Percentiles rank a stretch among this genome's conserved stretches.
Conservation (phyloP, 2,888 invertebrate species). For the Laothoe populi region DNA sequence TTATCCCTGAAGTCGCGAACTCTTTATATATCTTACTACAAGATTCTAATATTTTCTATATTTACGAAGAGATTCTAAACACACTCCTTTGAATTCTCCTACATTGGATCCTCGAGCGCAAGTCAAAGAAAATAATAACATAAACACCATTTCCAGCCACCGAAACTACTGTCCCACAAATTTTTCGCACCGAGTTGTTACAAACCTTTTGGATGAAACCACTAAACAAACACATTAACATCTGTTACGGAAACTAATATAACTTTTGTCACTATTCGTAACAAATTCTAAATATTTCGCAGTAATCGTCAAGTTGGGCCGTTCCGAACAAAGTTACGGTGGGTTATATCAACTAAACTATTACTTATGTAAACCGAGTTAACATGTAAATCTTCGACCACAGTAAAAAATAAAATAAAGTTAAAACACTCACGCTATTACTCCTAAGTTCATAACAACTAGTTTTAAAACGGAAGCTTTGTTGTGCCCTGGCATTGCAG, state of each 20-base stretch:
- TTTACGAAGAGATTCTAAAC: background rate
- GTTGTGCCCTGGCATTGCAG: no score
- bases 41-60: background rate
- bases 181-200: background rate
- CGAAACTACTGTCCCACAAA: background rate
- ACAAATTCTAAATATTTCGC: slow-evolving; percentile 67
- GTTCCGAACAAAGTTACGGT: slow-evolving; percentile 59
- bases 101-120: background rate
- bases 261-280: slow-evolving; percentile 61
- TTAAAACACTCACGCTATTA: no score
- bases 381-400: slow-evolving; percentile 78
- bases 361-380: slow-evolving; percentile 78
- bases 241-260: slow-evolving; percentile 47
- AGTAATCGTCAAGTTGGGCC: slow-evolving; percentile 65
- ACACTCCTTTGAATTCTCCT: slow-evolving; percentile 4
- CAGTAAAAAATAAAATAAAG: no score
- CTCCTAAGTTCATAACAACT: no score
- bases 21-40: background rate
- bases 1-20: background rate
- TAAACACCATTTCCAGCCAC: background rate
- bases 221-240: slow-evolving; percentile 27
- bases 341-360: slow-evolving; percentile 70
- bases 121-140: background rate
- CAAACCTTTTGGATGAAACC: background rate
- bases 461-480: no score